Evolutionary conservation across 2,797 vertebrate species (phyloP), one percentile per base, ranked within the genome.

Genomic region (Diglossa cyanea): DNA sequence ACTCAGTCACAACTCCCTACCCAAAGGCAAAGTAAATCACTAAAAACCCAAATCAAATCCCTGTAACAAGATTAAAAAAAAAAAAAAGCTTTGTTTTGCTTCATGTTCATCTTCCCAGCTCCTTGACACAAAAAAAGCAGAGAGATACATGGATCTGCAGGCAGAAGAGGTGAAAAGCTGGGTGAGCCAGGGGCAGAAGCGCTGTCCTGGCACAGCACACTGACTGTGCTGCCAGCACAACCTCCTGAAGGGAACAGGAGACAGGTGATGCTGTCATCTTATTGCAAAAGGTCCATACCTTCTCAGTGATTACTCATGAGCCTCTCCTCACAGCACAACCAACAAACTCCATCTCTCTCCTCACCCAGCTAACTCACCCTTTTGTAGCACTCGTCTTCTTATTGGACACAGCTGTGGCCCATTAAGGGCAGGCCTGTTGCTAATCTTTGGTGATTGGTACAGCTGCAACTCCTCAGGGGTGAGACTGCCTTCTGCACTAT

Each of bases 161-260:
- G 28, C 8, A 50, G 62, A 9, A 66, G 63, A 54, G 11, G 45
- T 19, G 45, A 33, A 65, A 65, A 23, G 35, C 51, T 11, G 16
- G 42, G 25, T 71, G 40, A 63, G 40, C 53, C 28, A 11, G 11
- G 42, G 63, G 18, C 30, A 18, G 28, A 21, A n/a, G 62, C 10
- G 13, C 35, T 84, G 68, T 37, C 37, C 53, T 31, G 57, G 35
- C 44, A 8, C 24, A 67, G 18, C 45, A 21, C 13, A 4, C 11
- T 1, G 1, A 57, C 44, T 0, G 0, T 4, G 9, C 78, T 4
- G 47, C 40, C 72, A 47, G 1, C 21, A 14, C 53, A 9, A 14
- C 53, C 31, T 54, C 53, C 53, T 54, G 53, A n/a, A 54, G 31
- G 19, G 28, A 30, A 10, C 50, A 30, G 50, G 28, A 30, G 50